Evolutionary conservation across 2,797 vertebrate genomes (phyloP), one percentile per base, ranked within the genome.

Genomic region (Percopsis omiscomaycus): DNA sequence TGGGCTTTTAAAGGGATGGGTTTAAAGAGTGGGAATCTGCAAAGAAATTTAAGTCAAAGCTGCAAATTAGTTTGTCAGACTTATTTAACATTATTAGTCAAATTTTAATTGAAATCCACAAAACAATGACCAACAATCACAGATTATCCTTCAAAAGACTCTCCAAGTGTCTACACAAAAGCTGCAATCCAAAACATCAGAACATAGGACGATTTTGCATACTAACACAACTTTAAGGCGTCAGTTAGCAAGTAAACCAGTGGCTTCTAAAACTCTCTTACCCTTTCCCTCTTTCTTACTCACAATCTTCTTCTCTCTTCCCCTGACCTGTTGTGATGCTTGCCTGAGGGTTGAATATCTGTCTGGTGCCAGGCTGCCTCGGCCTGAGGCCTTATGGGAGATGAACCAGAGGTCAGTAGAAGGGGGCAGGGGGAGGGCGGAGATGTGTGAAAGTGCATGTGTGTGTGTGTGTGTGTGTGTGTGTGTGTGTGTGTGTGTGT

Each of bases 331-430:
- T 88, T 87, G 84, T 78, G 86, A 88, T 67, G 83, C 71, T 42
- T 61, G 90, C 91, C 90, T 71, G 61, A 82, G 89, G 86, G 75
- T 90, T 89, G 75, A 93, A 93, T 93, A 93, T 92, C 91, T 93
- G 91, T 91, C 91, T 93, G 92, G 92, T 93, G 93, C 93, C 93
- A 93, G 82, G 87, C 90, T 89, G 89, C 87, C 84, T 93, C 79
- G 82, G 90, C 89, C 87, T 75, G 81, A 89, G 84, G 89, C 91
- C 88, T 91, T 85, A 71, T 88, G 86, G 86, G 91, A 90, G 90
- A 92, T 88, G 88, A 91, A 86, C 80, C 84, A 78, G 89, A 88
- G 89, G 92, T 92, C 89, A 90, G 75, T 46, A 68, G 84, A 78
- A 79, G 84, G 70, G 64, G 81, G 9, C 3, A 16, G 47, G 50